Base-by-base conservation (phyloP, 2,797 vertebrate species). In the Pipistrellus nathusii region DNA sequence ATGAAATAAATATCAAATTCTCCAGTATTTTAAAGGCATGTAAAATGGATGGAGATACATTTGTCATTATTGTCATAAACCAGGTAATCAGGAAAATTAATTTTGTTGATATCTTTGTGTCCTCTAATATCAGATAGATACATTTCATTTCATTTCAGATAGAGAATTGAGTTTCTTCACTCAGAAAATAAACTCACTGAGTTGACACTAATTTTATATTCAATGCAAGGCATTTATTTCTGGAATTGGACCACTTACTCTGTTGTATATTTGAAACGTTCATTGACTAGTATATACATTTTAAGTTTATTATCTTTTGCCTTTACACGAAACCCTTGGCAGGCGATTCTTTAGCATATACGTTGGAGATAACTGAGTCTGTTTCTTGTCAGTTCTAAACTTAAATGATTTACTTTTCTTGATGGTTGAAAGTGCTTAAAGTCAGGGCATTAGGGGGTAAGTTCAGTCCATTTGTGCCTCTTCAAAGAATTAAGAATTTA, bases 261-360 rank as follows among this genome's bases (percentile, higher is more conserved):
- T 93, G 46, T 55, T 94, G 62, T 92, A 35, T 90, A 94, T 68
- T 91, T 93, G 85, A 94, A 91, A 87, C 44, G 44, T 94, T 91
- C 85, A 93, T 75, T 90, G 86, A 85, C 92, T 87, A 95, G 72
- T 91, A 71, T 96, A 94, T 87, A 94, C 94, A 95, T 89, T 95
- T 96, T 94, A 96, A 94, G 95, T 97, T 97, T 97, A 97, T 97
- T 96, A 93, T 96, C 96, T 95, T 97, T 96, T 93, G 88, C 32
- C 46, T 96, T 95, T 96, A 96, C 84, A 87, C 85, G 93, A 96
- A 96, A 90, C 53, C 38, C 64, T 95, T 94, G 92, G 86, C 94
- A 96, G 91, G 75, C 91, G 73, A 83, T 88, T 85, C 91, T 90
- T 95, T 92, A 95, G 91, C 94, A 94, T 88, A 69, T 91, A 90